Base-by-base conservation (phyloP, 2,888 invertebrate genomes). In the Pandemis heparana region DNA sequence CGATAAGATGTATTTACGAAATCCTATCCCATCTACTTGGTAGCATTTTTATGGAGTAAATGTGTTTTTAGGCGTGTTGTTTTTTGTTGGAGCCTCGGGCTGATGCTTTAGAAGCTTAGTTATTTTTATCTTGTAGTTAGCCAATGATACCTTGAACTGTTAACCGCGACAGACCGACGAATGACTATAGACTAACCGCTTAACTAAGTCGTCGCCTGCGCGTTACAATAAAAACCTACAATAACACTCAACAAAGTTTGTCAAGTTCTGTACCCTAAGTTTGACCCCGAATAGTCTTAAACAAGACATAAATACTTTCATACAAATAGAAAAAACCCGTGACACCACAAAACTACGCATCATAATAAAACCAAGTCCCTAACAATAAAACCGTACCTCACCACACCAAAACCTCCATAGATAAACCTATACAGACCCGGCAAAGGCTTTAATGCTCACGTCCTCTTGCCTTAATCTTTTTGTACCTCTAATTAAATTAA, bases 401-500 rank as follows among this genome's bases (percentile, higher is more conserved):
- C 51, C 8, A 53, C 51, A 53, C 56, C 23, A 23, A 56, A 23
- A 23, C 56, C 18, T 56, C 41, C 23, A 56, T 48, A 60, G 1
- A 48, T 69, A 32, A 7, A 65, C 23, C 12, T 61, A 46, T 16
- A 72, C 18, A 16, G 38, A 32, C 86, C 83, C 87, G 88, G 91
- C 89, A 91, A 92, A 91, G 87, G 87, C 86, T 87, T 86, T 92
- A 94, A 93, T 91, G 92, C 91, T 83, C 87, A 86, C 91, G 90
- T 92, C 88, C 92, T 89, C 87, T 83, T 81, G 84, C 91, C 90
- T 92, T 94, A 94, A 94, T 94, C 94, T 94, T 94, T 94, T 94
- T 94, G 94, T 93, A 90, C 89, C 91, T 91, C 94, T 94, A 94
- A 94, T 94, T 94, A 94, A 94, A 94, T 94, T 94, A 94, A 90